A percentile compares a stretch with the other conserved stretches of the same genome.
These are phyloP conservation scores for Drosophila vallismaia DNA, from an alignment of 2,888 invertebrate genomes.

Conservation along the genomic window DNA sequence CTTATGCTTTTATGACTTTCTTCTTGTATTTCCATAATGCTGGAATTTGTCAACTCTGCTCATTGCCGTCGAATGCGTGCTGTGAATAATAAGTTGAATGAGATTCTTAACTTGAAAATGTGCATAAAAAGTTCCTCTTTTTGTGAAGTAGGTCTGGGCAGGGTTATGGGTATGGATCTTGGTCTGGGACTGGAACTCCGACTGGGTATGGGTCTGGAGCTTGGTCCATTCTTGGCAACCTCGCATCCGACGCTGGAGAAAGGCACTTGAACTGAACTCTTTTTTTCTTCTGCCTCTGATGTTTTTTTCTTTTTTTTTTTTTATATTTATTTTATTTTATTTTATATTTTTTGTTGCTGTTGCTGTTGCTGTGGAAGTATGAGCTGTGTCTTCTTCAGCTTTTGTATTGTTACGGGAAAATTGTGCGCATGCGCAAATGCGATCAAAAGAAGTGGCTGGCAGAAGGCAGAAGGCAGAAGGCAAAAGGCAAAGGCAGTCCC, in stretches of 20 bases:
- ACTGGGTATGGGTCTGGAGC: conserved; percentile 30
- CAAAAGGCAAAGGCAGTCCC: conserved; percentile 12
- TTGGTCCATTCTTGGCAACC: conserved; percentile 52
- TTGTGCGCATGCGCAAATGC: conserved; percentile 79
- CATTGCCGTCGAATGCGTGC: conserved; percentile 27
- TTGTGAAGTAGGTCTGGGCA: conserved; percentile 28
- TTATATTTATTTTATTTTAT: conserved; percentile 18
- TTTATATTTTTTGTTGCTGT: conserved; percentile 32
- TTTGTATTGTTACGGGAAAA: conserved; percentile 69
- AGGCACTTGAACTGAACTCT: conserved; percentile 67
- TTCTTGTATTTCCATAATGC: neutral
- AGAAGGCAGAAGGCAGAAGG: conserved; percentile 15
- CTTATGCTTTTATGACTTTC: neutral
- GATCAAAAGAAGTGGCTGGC: conserved; percentile 30
- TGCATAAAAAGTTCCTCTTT: conserved; percentile 38
- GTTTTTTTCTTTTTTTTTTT: conserved; percentile 17
- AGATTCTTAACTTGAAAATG: conserved; percentile 40
- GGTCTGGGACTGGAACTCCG: conserved; percentile 39
- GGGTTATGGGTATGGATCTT: conserved; percentile 27
- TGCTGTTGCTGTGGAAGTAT: neutral
- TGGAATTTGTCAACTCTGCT: conserved; percentile 43
- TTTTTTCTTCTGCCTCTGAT: conserved; percentile 19
- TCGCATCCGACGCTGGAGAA: conserved; percentile 58
- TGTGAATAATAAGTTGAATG: conserved; percentile 58
- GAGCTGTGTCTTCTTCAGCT: conserved; percentile 14